Conservation (phyloP, 1,140 invertebrate species). For the Brachystomella parvula region DNA sequence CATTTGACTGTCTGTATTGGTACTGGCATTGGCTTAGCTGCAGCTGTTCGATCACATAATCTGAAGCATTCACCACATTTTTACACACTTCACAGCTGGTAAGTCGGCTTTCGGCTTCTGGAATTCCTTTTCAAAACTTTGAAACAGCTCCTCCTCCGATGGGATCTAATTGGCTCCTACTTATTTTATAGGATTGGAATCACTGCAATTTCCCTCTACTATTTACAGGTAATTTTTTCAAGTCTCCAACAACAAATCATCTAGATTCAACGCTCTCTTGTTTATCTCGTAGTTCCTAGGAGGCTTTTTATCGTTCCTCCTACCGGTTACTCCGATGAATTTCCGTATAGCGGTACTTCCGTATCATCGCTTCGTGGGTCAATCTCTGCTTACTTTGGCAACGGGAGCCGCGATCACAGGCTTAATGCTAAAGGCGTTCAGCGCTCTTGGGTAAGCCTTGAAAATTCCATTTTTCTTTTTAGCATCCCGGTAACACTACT, state of each 20-base stretch:
- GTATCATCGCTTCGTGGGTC: conserved; percentile 18
- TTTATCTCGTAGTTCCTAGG: conserved; percentile 27
- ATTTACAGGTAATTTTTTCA: conserved; percentile 29
- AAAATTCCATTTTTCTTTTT: neutral
- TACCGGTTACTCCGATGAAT: conserved; percentile 28
- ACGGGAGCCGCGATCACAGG: conserved; percentile 16
- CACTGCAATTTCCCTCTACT: conserved; percentile 29
- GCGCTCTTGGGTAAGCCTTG: conserved; percentile 20
- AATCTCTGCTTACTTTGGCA: conserved; percentile 13
- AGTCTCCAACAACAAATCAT: neutral
- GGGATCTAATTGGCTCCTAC: neutral
- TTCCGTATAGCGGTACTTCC: conserved; percentile 25
- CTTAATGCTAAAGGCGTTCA: conserved; percentile 32
- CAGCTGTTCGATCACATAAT: conserved; percentile 13
- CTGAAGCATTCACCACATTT: conserved; percentile 23
- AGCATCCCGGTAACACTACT: neutral
- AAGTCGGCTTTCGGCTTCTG: neutral
- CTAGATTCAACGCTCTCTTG: neutral
- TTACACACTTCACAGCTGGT: conserved; percentile 33
- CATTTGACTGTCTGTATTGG: conserved; percentile 28
- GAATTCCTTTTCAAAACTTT: neutral
- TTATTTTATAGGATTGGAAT: conserved; percentile 26
- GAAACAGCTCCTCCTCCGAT: neutral
- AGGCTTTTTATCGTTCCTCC: conserved; percentile 31
- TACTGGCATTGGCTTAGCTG: conserved; percentile 18